Conservation (phyloP, 1,140 invertebrate species). For the Ephestia elutella region DNA sequence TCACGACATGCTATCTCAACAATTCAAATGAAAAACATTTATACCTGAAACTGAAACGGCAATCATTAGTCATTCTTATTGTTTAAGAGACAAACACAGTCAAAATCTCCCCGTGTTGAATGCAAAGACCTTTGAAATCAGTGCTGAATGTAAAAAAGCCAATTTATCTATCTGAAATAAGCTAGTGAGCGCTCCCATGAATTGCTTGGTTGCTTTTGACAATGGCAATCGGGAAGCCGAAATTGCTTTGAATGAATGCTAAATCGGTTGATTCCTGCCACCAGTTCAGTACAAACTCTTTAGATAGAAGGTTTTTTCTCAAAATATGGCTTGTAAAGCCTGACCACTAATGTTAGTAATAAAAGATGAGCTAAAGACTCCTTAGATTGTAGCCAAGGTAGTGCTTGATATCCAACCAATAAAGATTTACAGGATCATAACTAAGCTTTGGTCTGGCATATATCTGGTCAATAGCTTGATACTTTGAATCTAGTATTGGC, state of each 20-base stretch:
- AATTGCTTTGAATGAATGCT: conserved; percentile 23
- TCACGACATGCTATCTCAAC: too few species aligned
- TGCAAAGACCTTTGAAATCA: conserved; percentile 11
- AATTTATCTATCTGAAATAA: conserved; percentile 19
- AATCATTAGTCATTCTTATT: conserved; percentile 5
- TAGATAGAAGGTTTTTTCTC: neutral
- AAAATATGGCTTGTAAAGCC: too few species aligned
- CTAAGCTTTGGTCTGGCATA: too few species aligned
- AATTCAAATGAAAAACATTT: too few species aligned
- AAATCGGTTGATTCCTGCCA: conserved; percentile 5
- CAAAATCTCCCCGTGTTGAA: neutral
- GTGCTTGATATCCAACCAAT: too few species aligned
- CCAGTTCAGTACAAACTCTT: neutral
- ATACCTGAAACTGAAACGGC: too few species aligned
- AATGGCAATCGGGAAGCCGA: conserved; percentile 19
- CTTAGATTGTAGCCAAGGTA: too few species aligned
- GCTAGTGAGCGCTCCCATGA: conserved; percentile 16
- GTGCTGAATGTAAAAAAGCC: conserved; percentile 12
- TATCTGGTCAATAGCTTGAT: too few species aligned
- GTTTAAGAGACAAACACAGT: neutral
- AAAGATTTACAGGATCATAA: too few species aligned
- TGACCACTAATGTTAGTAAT: too few species aligned
- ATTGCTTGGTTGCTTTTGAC: conserved; percentile 15
- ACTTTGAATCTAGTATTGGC: too few species aligned
- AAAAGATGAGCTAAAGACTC: too few species aligned